phyloP scores from a whole-genome alignment of 2,113 vertebrate species.

The Lepisosteus osseus region DNA sequence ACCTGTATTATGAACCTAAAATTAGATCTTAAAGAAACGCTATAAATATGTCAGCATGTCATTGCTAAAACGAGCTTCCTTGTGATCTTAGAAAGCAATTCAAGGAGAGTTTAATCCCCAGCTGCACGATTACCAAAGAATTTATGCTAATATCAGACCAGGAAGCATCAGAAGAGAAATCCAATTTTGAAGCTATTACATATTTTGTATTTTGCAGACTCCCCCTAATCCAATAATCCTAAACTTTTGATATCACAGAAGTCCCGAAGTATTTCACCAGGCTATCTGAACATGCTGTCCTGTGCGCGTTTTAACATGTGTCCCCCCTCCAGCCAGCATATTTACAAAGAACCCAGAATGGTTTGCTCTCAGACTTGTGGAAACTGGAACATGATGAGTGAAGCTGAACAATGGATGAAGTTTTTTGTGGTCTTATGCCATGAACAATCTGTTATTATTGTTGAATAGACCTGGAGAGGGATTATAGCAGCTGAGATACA shows the following conservation, averaged over 20 bases:
- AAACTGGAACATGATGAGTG: too few species aligned
- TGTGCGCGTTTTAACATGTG: too few species aligned
- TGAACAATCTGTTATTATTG: too few species aligned
- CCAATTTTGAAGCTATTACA: constrained; percentile 23
- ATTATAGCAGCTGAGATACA: too few species aligned
- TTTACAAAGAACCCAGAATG: too few species aligned
- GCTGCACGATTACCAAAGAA: constrained; percentile 13
- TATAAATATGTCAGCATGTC: constrained; percentile 16
- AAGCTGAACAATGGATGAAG: too few species aligned
- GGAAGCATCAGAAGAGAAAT: constrained; percentile 20
- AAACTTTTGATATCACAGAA: constrained; percentile 2
- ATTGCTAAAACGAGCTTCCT: constrained; percentile 9
- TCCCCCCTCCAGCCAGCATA: too few species aligned
- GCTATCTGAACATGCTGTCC: not conserved
- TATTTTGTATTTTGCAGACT: constrained; percentile 28
- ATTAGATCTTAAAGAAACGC: constrained; percentile 2
- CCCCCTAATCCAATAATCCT: constrained; percentile 34
- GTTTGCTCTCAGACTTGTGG: too few species aligned
- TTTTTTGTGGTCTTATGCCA: too few species aligned
- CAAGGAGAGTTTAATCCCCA: constrained; percentile 19
- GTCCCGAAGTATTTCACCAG: not conserved
- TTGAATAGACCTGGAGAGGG: too few species aligned
- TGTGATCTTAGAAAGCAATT: constrained; percentile 18
- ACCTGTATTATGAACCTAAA: not conserved
- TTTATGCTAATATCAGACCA: constrained; percentile 29